Evolutionary conservation across 2,888 invertebrate genomes (phyloP).

Genomic region (Himalopsyche japonica): DNA sequence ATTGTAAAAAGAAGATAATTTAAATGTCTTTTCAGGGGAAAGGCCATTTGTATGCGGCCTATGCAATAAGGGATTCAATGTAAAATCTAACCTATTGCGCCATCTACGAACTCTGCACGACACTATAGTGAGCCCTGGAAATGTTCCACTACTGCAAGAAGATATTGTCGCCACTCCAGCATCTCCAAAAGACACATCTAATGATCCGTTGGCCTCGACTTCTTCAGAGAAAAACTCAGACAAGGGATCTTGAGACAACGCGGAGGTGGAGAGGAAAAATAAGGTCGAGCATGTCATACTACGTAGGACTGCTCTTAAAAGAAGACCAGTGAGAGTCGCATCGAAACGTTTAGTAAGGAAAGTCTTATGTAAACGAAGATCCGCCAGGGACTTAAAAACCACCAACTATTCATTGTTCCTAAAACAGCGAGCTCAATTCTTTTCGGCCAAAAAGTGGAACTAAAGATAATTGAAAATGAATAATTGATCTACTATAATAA

Average conservation of each 20-base stretch:
- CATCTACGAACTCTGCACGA: conserved; percentile 77
- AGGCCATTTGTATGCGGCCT: conserved; percentile 74
- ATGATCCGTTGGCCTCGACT: conserved; percentile 24
- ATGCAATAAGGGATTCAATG: conserved; percentile 79
- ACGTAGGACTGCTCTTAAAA: not conserved
- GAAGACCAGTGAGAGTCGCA: not conserved
- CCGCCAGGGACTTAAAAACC: conserved; percentile 40
- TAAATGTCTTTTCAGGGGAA: conserved; percentile 55
- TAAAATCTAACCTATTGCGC: conserved; percentile 74
- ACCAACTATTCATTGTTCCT: conserved; percentile 52
- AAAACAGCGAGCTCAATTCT: conserved; percentile 57
- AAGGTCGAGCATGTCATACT: conserved; percentile 44
- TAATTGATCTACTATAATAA: not conserved
- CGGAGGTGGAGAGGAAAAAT: conserved; percentile 40
- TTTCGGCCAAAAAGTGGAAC: conserved; percentile 61
- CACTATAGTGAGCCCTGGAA: conserved; percentile 59
- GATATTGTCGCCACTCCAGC: conserved; percentile 38
- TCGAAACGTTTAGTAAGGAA: not conserved
- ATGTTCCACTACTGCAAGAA: conserved; percentile 45
- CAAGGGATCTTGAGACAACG: conserved; percentile 34
- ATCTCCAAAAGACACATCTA: conserved; percentile 4
- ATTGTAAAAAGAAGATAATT: not conserved
- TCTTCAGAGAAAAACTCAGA: conserved; percentile 23
- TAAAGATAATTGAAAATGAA: conserved; percentile 3
- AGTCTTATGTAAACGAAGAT: conserved; percentile 36